Conservation (phyloP, 2,113 vertebrate genomes). For the Limanda limanda region DNA sequence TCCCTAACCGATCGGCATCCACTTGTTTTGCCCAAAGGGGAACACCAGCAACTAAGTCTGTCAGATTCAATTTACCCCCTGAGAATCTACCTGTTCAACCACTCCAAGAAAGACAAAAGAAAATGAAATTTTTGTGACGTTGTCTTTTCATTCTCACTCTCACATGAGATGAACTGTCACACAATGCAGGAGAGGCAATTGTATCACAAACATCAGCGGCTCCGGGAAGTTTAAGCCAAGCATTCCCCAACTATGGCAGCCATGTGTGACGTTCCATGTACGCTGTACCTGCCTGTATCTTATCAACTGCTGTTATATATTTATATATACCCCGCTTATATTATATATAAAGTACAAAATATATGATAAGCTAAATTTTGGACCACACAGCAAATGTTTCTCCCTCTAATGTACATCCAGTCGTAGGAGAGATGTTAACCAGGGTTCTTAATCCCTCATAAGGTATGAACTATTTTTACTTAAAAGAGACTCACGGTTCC, state of each 20-base stretch:
- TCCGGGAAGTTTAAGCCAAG: slow-evolving; percentile 12
- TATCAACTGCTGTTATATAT: too few relatives aligned
- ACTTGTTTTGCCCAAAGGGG: slow-evolving; percentile 14
- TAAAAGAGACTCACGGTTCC: slow-evolving; percentile 47
- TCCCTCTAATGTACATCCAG: neutral
- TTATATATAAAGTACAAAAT: neutral
- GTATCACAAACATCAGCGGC: slow-evolving; percentile 4
- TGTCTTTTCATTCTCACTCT: slow-evolving; percentile 20
- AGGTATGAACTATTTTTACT: neutral
- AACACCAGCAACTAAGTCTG: slow-evolving; percentile 36
- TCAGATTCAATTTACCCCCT: slow-evolving; percentile 54
- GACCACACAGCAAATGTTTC: neutral
- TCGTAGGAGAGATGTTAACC: neutral
- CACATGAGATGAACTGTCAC: slow-evolving; percentile 23
- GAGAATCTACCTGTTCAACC: slow-evolving; percentile 44
- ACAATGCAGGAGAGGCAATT: neutral
- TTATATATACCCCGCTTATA: too few relatives aligned
- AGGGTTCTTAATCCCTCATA: neutral
- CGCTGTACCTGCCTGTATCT: too few relatives aligned
- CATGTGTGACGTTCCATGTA: too few relatives aligned
- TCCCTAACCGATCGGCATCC: slow-evolving; percentile 16
- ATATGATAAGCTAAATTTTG: neutral
- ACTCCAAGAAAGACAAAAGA: neutral
- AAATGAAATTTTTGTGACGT: slow-evolving; percentile 11
- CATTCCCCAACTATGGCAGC: neutral